phyloP scores from a whole-genome alignment of 2,888 invertebrate species.

The Enchytraeus crypticus region DNA sequence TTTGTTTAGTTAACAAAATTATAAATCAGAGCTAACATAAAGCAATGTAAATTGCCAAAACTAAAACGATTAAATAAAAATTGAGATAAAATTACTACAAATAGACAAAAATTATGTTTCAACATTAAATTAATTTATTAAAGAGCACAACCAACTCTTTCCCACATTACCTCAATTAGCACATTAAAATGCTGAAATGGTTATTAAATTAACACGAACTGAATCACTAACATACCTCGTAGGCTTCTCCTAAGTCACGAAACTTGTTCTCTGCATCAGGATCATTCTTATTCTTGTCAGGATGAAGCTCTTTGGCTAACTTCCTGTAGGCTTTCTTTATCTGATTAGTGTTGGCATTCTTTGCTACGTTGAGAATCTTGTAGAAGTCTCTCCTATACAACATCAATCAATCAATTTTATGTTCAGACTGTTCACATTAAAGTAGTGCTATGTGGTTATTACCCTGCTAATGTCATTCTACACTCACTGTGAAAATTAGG shows the following conservation, averaged over 20 bases:
- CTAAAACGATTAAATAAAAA: no score
- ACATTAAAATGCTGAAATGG: not conserved
- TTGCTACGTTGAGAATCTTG: conserved; percentile 74
- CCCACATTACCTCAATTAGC: not conserved
- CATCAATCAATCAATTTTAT: no score
- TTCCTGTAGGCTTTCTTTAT: conserved; percentile 95
- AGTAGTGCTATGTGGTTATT: no score
- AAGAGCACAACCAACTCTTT: not conserved
- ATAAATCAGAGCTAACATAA: no score
- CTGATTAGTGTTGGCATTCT: conserved; percentile 78
- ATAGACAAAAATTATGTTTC: no score
- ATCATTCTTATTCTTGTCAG: conserved; percentile 92
- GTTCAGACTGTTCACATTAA: no score
- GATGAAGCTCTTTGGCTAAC: conserved; percentile 90
- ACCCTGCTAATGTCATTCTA: no score
- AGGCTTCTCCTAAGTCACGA: conserved; percentile 88
- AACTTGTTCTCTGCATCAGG: conserved; percentile 86
- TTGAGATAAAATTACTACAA: no score
- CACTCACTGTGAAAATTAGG: no score
- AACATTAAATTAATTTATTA: not conserved
- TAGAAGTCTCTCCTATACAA: conserved; percentile 93
- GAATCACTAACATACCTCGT: conserved; percentile 63
- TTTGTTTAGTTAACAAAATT: no score
- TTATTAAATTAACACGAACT: not conserved
- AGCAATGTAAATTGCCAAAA: no score